Evolutionary conservation across 2,113 vertebrate species (phyloP).

Genomic region (Dicentrarchus labrax): DNA sequence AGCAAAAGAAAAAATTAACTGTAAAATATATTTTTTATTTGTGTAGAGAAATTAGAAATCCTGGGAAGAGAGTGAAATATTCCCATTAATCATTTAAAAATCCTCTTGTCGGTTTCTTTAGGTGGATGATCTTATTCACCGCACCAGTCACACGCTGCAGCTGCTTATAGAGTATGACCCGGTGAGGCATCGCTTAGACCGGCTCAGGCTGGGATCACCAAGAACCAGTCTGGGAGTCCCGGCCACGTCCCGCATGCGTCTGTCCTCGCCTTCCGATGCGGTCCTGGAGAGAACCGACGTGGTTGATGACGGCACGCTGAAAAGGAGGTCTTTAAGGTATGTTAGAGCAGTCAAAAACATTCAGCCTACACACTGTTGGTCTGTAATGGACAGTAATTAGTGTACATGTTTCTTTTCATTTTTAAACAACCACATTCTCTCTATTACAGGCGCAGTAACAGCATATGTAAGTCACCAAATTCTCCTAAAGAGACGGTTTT

Average conservation of each 20-base stretch:
- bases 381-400: background rate
- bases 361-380: background rate
- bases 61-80: background rate
- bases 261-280: slow-evolving; percentile 82
- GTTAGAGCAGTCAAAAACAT: background rate
- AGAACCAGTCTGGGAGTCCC: slow-evolving; percentile 74
- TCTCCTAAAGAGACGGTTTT: slow-evolving; percentile 90
- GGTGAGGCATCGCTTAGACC: slow-evolving; percentile 90
- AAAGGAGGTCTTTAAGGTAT: slow-evolving; percentile 92
- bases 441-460: slow-evolving; percentile 91
- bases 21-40: too few relatives aligned
- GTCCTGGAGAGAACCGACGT: slow-evolving; percentile 89
- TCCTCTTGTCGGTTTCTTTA: slow-evolving; percentile 57
- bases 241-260: slow-evolving; percentile 86
- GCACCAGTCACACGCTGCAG: slow-evolving; percentile 93
- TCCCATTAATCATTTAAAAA: background rate
- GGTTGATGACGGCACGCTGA: slow-evolving; percentile 87
- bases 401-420: background rate
- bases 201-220: slow-evolving; percentile 86
- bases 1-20: too few relatives aligned
- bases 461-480: slow-evolving; percentile 93
- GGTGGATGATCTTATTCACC: slow-evolving; percentile 93
- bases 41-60: too few relatives aligned
- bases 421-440: background rate
- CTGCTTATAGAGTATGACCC: slow-evolving; percentile 96